phyloP scores from a whole-genome alignment of 2,888 invertebrate genomes.

The Aquatica leii region DNA sequence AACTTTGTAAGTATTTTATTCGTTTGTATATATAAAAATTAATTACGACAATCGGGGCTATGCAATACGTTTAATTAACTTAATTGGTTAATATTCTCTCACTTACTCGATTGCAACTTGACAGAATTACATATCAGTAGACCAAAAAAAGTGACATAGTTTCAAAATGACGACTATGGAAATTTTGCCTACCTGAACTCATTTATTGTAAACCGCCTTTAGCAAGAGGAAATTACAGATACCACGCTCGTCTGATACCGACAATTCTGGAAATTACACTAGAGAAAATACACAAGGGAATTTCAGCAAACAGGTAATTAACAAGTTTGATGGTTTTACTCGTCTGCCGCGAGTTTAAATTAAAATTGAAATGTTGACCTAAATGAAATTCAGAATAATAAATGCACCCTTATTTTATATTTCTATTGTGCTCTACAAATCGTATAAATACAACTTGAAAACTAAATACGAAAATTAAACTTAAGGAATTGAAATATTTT shows the following conservation, averaged over 20 bases:
- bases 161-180: slow-evolving; percentile 34
- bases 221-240: slow-evolving; percentile 56
- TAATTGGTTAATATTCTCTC: too few species aligned
- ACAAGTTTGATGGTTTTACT: slow-evolving; percentile 62
- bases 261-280: slow-evolving; percentile 60
- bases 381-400: slow-evolving; percentile 50
- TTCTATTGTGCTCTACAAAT: slow-evolving; percentile 26
- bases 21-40: too few species aligned
- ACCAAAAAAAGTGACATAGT: slow-evolving; percentile 5
- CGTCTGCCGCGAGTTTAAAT: slow-evolving; percentile 54
- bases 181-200: slow-evolving; percentile 42
- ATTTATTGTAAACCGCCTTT: slow-evolving; percentile 45
- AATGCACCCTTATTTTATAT: slow-evolving; percentile 38
- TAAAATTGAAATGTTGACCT: slow-evolving; percentile 59
- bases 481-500: background rate
- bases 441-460: slow-evolving; percentile 13
- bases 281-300: slow-evolving; percentile 60
- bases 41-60: too few species aligned
- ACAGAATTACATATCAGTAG: background rate
- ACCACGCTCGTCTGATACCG: slow-evolving; percentile 57
- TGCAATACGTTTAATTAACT: too few species aligned
- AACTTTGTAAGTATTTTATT: too few species aligned
- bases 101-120: too few species aligned
- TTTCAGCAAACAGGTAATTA: slow-evolving; percentile 62
- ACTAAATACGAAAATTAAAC: slow-evolving; percentile 10